A percentile compares a stretch with the other conserved stretches of the same genome.
phyloP scores from a whole-genome alignment of 2,113 vertebrate genomes.

The Alouatta palliata region DNA sequence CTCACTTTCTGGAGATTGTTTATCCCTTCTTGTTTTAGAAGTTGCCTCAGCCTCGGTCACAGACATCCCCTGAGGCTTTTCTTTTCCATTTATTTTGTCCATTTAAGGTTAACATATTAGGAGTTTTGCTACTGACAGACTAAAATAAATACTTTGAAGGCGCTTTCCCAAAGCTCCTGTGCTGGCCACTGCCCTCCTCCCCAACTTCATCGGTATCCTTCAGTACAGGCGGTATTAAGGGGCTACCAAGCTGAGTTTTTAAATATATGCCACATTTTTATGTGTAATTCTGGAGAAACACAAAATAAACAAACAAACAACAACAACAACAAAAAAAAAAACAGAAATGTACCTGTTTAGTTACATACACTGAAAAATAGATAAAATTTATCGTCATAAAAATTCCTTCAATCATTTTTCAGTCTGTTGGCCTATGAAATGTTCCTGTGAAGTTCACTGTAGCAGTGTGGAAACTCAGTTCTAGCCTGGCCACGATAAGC shows the following conservation, averaged over 20 bases:
- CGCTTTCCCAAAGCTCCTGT: constrained; percentile 60
- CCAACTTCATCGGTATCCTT: not conserved
- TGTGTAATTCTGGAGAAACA: not conserved
- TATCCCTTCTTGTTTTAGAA: constrained; percentile 73
- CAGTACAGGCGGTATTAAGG: not conserved
- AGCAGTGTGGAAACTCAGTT: rapidly evolving
- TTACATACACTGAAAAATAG: not conserved
- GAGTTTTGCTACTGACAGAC: constrained; percentile 63
- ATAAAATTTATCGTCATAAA: not conserved
- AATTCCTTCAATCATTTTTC: not conserved
- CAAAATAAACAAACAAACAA: not conserved
- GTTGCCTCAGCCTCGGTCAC: constrained; percentile 42
- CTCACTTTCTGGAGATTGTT: constrained; percentile 57
- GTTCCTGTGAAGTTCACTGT: not conserved
- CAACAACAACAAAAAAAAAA: not conserved
- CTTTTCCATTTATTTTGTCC: constrained; percentile 69
- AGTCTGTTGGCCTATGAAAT: not conserved
- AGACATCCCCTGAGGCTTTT: constrained; percentile 70
- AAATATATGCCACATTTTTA: not conserved
- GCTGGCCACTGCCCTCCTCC: not conserved
- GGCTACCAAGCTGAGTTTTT: not conserved
- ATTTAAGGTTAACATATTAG: constrained; percentile 74
- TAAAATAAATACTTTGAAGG: constrained; percentile 68
- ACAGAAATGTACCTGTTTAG: not conserved
- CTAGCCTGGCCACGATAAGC: rapidly evolving